phyloP scores from a whole-genome alignment of 1,140 invertebrate genomes.

The Caenorhabditis elegans region DNA sequence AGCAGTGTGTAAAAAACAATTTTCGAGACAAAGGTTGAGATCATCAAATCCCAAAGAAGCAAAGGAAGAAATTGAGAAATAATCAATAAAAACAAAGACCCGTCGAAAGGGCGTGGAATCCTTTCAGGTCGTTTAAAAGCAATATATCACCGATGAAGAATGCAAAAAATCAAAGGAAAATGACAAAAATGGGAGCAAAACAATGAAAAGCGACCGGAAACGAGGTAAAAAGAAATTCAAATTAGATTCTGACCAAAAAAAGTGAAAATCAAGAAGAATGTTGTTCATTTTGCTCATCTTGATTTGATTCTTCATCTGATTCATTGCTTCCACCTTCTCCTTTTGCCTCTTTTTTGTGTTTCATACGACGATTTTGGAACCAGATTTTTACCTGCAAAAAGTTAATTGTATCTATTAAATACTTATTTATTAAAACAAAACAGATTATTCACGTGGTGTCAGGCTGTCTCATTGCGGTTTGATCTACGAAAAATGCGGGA shows the following conservation, averaged over 20 bases:
- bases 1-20: too few species aligned
- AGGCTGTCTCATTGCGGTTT: too few species aligned
- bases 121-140: background rate
- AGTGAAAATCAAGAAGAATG: background rate
- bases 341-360: constrained; percentile 50
- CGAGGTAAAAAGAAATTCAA: background rate
- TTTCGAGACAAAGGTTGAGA: too few species aligned
- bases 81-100: too few species aligned
- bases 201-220: background rate
- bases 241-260: background rate
- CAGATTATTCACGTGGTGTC: too few species aligned
- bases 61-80: too few species aligned
- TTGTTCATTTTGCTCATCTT: constrained; percentile 34
- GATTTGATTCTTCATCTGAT: constrained; percentile 44
- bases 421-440: too few species aligned
- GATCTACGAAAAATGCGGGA: too few species aligned
- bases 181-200: background rate
- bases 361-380: constrained; percentile 55
- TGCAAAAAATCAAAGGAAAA: background rate
- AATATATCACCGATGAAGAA: background rate
- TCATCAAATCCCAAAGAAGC: too few species aligned
- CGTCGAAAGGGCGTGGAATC: too few species aligned
- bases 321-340: constrained; percentile 43
- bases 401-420: too few species aligned
- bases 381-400: constrained; percentile 68